Base-by-base conservation (phyloP, 30 jellyfish, hydroid and myxozoan genomes). In the Catostylus mosaicus region DNA sequence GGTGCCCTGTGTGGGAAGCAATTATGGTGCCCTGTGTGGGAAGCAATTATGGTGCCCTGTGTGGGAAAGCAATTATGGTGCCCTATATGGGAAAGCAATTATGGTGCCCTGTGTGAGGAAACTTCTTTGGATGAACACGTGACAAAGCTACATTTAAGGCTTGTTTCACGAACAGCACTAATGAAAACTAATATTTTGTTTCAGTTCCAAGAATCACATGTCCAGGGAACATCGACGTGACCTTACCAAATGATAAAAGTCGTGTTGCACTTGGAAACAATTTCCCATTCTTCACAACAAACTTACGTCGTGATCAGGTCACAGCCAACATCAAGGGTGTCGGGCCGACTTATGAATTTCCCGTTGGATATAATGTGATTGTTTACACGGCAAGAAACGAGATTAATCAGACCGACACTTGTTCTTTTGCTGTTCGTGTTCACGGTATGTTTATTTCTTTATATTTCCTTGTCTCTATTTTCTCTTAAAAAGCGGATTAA, bases 171-270 rank as follows among this genome's bases (percentile, higher is more conserved):
- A n/a, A n/a, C n/a, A n/a, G n/a, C n/a, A n/a, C n/a, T n/a, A n/a
- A n/a, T n/a, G n/a, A n/a, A n/a, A n/a, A n/a, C n/a, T 40, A 40
- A 40, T 40, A 7, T 40, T 48, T 52, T 12, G 4, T 71, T 71
- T 82, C 68, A 90, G 97, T 34, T 66, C 89, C 88, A 34, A 67
- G 33, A 54, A 77, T 90, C 19, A 50, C 23, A 30, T 90, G 97
- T 75, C 97, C 97, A 30, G 66, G 35, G 16, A 95, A 90, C 50
- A 48, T 84, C 43, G 32, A 12, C 11, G 40, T 75, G 0, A 68
- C 27, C 11, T 68, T 90, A n/a, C 97, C 97, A 26, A 48, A 31
- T 19, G 78, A 78, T 34, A 61, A 65, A 45, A 71, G 57, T 34
- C 68, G 80, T 18, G 70, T 84, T 16, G 86, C 90, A 0, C 71